Percentiles rank a stretch among this genome's conserved stretches.
Conservation (phyloP, 2,888 invertebrate genomes). For the Dasypogon diadema region DNA sequence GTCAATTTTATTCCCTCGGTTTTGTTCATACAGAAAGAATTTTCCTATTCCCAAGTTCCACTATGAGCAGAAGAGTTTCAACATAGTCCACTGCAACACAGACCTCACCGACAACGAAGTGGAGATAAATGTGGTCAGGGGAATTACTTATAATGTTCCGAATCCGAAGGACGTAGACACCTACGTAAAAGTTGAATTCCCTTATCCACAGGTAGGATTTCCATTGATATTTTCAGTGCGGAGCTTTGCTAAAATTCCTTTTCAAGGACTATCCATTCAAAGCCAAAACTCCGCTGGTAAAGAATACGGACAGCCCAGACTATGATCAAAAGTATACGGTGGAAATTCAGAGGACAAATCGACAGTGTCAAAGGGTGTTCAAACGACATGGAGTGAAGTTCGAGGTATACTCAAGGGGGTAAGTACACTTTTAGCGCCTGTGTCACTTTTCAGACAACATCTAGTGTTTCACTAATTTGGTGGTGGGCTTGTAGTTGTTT, state of each 20-base stretch:
- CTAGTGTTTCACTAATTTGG: conserved; percentile 50
- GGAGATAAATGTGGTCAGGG: conserved; percentile 86
- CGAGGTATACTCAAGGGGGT: conserved; percentile 95
- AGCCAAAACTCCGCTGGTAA: conserved; percentile 82
- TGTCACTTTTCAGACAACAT: conserved; percentile 51
- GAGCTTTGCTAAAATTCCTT: neutral
- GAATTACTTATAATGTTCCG: conserved; percentile 86
- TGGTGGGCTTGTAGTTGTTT: no score
- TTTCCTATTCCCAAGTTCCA: conserved; percentile 87
- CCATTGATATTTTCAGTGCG: neutral
- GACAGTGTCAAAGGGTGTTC: conserved; percentile 87
- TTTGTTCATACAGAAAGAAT: conserved; percentile 68
- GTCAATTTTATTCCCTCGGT: no score
- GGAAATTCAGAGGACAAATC: conserved; percentile 81
- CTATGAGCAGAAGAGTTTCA: conserved; percentile 90
- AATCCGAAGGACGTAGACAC: conserved; percentile 92
- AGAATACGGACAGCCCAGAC: conserved; percentile 89
- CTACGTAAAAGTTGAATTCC: conserved; percentile 93
- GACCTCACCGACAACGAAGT: conserved; percentile 92
- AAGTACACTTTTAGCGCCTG: conserved; percentile 64
- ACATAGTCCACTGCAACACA: conserved; percentile 94
- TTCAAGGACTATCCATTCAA: conserved; percentile 76
- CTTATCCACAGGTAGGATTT: conserved; percentile 79
- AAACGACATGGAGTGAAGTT: conserved; percentile 91
- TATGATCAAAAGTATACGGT: conserved; percentile 86